Conservation (phyloP, 2,797 vertebrate species). For the Sitta carolinensis region DNA sequence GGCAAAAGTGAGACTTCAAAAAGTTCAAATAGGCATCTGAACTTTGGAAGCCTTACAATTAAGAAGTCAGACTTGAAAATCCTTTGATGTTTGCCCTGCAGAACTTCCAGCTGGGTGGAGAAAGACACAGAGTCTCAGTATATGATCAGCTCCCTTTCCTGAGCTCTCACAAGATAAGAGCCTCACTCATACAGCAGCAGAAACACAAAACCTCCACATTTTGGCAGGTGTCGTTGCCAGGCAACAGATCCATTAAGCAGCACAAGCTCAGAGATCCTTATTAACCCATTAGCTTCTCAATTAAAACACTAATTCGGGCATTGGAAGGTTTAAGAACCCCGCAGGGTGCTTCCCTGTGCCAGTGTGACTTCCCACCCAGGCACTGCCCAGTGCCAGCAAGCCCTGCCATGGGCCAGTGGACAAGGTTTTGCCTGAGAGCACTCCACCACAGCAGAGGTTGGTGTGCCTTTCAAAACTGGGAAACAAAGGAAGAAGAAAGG, state of each 20-base stretch:
- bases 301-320: background rate
- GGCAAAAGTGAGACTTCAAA: background rate
- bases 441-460: background rate
- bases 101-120: background rate
- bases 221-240: slow-evolving; percentile 65
- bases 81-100: background rate
- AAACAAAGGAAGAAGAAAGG: slow-evolving; percentile 34
- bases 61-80: background rate
- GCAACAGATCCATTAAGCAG: slow-evolving; percentile 62
- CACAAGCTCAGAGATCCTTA: background rate
- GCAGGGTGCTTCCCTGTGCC: background rate
- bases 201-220: slow-evolving; percentile 39
- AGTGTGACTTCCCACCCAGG: background rate
- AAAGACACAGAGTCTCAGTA: background rate
- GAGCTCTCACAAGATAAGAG: slow-evolving; percentile 29
- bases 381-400: fast-evolving
- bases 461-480: background rate
- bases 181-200: background rate
- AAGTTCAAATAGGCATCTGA: background rate
- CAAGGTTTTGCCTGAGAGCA: background rate
- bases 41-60: background rate
- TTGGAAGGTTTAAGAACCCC: background rate
- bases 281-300: slow-evolving; percentile 62
- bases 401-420: background rate
- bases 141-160: slow-evolving; percentile 36